These are phyloP conservation scores for Hetaerina americana DNA, from an alignment of 1,140 invertebrate species.

Conservation along the genomic window DNA sequence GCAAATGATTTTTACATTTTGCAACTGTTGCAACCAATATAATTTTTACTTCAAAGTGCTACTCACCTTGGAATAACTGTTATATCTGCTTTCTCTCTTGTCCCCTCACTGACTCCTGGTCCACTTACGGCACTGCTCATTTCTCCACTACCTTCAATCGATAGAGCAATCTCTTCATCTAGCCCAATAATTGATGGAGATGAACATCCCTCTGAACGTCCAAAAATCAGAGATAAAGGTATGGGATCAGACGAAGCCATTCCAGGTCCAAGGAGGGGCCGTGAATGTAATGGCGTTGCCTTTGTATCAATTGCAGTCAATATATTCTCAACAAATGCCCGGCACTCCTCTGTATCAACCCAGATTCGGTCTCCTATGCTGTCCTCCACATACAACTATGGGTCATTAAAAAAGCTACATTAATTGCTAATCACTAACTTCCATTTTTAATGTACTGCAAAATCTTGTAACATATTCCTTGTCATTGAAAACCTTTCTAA, in stretches of 20 bases:
- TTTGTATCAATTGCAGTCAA: constrained; percentile 77
- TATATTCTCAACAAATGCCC: constrained; percentile 86
- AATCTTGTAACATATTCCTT: too few species aligned
- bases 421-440: background rate
- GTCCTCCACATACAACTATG: constrained; percentile 84
- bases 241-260: constrained; percentile 26
- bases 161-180: constrained; percentile 36
- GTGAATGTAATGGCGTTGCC: constrained; percentile 38
- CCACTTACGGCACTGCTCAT: constrained; percentile 6
- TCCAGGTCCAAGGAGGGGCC: constrained; percentile 41
- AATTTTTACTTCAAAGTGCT: background rate
- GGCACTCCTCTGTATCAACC: constrained; percentile 86
- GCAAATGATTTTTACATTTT: too few species aligned
- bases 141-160: constrained; percentile 15
- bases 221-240: background rate
- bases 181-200: constrained; percentile 38
- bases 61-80: constrained; percentile 14
- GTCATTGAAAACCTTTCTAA: too few species aligned
- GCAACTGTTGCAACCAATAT: too few species aligned
- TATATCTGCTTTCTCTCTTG: constrained; percentile 11
- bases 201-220: constrained; percentile 17
- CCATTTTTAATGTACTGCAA: background rate
- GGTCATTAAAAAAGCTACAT: constrained; percentile 17
- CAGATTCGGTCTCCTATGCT: constrained; percentile 81
- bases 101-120: background rate